phyloP scores from a whole-genome alignment of 2,113 vertebrate genomes.

The Oreochromis spilurus region DNA sequence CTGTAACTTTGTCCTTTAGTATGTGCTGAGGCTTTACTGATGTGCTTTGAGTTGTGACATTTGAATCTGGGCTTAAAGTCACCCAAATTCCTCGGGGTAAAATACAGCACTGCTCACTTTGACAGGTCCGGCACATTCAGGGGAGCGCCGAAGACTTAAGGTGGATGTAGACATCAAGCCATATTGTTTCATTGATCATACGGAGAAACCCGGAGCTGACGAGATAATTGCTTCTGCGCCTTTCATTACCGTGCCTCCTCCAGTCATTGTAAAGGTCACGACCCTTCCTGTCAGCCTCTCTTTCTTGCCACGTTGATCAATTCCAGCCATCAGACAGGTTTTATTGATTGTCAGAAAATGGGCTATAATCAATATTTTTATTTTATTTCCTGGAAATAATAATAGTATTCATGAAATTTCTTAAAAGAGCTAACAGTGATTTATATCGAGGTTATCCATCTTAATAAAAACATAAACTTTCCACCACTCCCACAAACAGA shows the following conservation, averaged over 20 bases:
- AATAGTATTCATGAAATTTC: neutral
- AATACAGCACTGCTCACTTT: neutral
- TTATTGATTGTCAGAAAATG: constrained; percentile 16
- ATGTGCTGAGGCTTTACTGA: neutral
- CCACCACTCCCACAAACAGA: neutral
- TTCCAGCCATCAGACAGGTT: neutral
- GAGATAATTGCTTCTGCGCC: constrained; percentile 33
- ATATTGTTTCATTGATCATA: constrained; percentile 47
- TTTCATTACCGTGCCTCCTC: constrained; percentile 21
- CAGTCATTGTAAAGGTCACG: constrained; percentile 20
- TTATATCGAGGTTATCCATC: neutral
- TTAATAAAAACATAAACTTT: neutral
- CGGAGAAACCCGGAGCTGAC: constrained; percentile 8
- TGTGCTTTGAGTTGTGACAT: constrained; percentile 36
- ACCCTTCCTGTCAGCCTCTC: constrained; percentile 13
- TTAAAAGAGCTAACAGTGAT: neutral
- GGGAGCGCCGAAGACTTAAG: neutral
- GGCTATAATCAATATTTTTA: neutral
- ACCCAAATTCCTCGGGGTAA: neutral
- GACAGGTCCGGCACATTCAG: neutral
- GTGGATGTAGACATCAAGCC: constrained; percentile 4
- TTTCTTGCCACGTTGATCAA: constrained; percentile 13
- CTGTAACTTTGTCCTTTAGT: neutral
- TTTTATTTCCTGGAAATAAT: neutral
- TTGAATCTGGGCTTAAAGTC: constrained; percentile 34